Conservation (phyloP, 2,888 invertebrate species). For the Oxycera nigricornis region DNA sequence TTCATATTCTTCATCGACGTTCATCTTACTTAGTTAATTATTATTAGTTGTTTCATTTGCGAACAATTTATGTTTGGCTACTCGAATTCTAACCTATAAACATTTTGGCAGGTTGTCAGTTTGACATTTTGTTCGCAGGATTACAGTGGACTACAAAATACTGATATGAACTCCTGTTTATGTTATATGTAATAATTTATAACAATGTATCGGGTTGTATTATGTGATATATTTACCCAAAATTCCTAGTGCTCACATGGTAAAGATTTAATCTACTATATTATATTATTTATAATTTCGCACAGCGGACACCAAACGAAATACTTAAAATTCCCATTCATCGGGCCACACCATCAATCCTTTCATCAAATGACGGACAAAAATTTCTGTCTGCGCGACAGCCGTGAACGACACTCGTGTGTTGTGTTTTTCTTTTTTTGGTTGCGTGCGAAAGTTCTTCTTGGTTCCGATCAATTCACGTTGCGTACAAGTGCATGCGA, state of each 20-base stretch:
- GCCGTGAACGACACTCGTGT: slow-evolving; percentile 33
- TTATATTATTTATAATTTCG: too few relatives aligned
- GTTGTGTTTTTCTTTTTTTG: slow-evolving; percentile 38
- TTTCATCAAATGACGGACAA: slow-evolving; percentile 43
- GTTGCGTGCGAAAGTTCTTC: slow-evolving; percentile 41
- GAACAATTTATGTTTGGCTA: not conserved
- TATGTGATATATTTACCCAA: too few relatives aligned
- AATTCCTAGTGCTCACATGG: too few relatives aligned
- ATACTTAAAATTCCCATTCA: slow-evolving; percentile 5
- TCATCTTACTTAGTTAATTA: not conserved
- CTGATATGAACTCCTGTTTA: too few relatives aligned
- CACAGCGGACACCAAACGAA: too few relatives aligned
- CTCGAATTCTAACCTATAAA: not conserved
- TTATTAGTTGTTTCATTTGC: not conserved
- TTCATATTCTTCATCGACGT: slow-evolving; percentile 53
- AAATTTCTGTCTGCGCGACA: slow-evolving; percentile 42
- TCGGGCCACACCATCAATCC: slow-evolving; percentile 35
- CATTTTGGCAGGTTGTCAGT: too few relatives aligned
- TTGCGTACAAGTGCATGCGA: slow-evolving; percentile 29
- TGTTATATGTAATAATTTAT: too few relatives aligned
- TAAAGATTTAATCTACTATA: too few relatives aligned
- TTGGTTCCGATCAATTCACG: slow-evolving; percentile 36
- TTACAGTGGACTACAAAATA: not conserved
- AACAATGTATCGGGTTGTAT: too few relatives aligned
- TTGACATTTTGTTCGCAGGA: not conserved